Conservation (phyloP, 2,888 invertebrate species). For the Seladonia tumulorum region DNA sequence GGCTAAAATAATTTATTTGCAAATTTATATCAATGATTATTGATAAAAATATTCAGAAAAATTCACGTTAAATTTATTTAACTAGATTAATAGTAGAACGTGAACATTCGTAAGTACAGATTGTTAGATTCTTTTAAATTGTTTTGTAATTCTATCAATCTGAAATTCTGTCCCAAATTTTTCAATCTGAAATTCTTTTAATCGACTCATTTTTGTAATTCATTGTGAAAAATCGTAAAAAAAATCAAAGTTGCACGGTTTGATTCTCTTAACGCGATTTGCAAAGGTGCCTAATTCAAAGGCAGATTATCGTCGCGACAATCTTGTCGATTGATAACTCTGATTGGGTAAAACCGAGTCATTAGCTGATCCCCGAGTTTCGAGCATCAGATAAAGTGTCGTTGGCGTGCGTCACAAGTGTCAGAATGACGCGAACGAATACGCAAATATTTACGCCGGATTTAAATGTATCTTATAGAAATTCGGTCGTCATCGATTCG, state of each 20-base stretch:
- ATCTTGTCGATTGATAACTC: neutral
- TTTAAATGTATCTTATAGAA: slow-evolving; percentile 9
- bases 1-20: too few relatives aligned
- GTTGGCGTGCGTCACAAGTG: neutral
- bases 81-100: too few relatives aligned
- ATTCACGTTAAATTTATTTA: too few relatives aligned
- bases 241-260: neutral
- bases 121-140: too few relatives aligned
- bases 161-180: too few relatives aligned
- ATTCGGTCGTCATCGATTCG: neutral
- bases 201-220: too few relatives aligned
- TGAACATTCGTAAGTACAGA: too few relatives aligned
- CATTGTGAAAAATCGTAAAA: neutral
- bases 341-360: neutral
- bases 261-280: neutral
- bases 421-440: neutral
- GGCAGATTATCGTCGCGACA: neutral
- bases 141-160: too few relatives aligned
- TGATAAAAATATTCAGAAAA: too few relatives aligned
- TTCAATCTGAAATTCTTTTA: too few relatives aligned
- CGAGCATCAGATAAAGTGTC: neutral
- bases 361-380: neutral
- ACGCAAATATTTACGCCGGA: slow-evolving; percentile 24
- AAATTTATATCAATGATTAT: too few relatives aligned
- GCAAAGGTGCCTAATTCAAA: neutral